Evolutionary conservation across 1,140 invertebrate genomes (phyloP), one percentile per base, ranked within the genome.

Genomic region (Drosophila cardini): DNA sequence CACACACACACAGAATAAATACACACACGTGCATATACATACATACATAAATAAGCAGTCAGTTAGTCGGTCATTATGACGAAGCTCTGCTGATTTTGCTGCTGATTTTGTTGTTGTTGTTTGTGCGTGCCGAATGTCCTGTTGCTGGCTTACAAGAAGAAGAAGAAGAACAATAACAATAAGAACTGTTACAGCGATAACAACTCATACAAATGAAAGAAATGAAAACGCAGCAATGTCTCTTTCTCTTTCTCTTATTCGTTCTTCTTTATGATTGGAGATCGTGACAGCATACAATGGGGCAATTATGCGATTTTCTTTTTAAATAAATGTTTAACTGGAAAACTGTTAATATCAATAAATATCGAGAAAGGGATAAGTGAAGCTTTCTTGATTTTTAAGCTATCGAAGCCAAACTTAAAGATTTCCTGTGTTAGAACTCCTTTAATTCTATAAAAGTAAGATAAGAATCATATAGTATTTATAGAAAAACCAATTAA

Each of bases 31-130:
- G 16, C 43, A 36, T 40, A 58, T 16, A 55, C 43, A 43, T 38
- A 61, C 63, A 71, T 40, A 80, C 78, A 43, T 50, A 80, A 48
- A 67, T 75, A 70, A 55, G 58, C 73, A 81, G 78, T 75, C 70
- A 86, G 82, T 85, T 86, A 86, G 78, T 81, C 78, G 78, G 78
- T 86, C 82, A 85, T 86, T 85, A 85, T 80, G 74, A 85, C 69
- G 64, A 76, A 16, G 65, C 57, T 13, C 13, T 55, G 53, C 15
- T 38, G n/a, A 16, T 70, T 30, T 32, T 52, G 57, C 45, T 38
- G 26, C 18, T 56, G 34, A 57, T 26, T 16, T 21, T 38, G 42
- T 32, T 61, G 70, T 40, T 71, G 58, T 38, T 60, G 16, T 57
- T 60, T 34, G 61, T 82, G 80, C 48, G 71, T 72, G 57, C 69